Evolutionary conservation across 64 coral and sea anemone species (phyloP).

Genomic region (Dendrophyllia cribrosa): DNA sequence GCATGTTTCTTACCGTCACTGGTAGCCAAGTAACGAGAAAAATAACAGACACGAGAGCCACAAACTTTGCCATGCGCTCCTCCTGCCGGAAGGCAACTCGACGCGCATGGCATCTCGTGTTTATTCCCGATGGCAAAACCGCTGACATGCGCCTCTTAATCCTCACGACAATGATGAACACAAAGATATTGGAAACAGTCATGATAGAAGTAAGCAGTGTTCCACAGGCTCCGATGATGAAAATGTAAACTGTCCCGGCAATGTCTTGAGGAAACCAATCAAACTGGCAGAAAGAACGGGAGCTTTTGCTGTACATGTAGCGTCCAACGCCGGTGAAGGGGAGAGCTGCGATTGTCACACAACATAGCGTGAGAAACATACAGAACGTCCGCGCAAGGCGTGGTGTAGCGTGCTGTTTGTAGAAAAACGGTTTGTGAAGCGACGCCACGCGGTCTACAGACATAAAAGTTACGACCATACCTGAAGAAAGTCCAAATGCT

Average conservation of each 20-base stretch:
- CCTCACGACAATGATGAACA: constrained; percentile 40
- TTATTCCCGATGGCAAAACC: constrained; percentile 4
- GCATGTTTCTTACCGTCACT: constrained; percentile 51
- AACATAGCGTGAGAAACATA: constrained; percentile 6
- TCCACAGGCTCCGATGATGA: constrained; percentile 13
- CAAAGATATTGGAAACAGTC: constrained; percentile 46
- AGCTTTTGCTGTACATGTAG: constrained; percentile 42
- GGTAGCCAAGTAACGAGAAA: constrained; percentile 75
- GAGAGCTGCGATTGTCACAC: constrained; percentile 21
- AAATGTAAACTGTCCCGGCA: neutral
- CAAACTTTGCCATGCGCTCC: constrained; percentile 73
- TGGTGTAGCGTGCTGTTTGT: constrained; percentile 47
- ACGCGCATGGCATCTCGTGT: neutral
- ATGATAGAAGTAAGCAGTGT: neutral
- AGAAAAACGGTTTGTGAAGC: constrained; percentile 65
- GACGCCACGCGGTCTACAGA: constrained; percentile 53
- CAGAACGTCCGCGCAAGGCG: constrained; percentile 32
- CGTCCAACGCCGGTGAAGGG: constrained; percentile 38
- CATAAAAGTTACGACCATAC: constrained; percentile 65
- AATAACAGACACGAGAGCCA: constrained; percentile 45
- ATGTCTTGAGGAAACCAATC: constrained; percentile 15
- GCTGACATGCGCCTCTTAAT: constrained; percentile 26
- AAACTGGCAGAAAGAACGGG: constrained; percentile 45
- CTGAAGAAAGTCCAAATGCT: constrained; percentile 52
- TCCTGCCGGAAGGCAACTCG: constrained; percentile 34